Conservation (phyloP, 2,113 vertebrate species). For the Megaceryle maxima region DNA sequence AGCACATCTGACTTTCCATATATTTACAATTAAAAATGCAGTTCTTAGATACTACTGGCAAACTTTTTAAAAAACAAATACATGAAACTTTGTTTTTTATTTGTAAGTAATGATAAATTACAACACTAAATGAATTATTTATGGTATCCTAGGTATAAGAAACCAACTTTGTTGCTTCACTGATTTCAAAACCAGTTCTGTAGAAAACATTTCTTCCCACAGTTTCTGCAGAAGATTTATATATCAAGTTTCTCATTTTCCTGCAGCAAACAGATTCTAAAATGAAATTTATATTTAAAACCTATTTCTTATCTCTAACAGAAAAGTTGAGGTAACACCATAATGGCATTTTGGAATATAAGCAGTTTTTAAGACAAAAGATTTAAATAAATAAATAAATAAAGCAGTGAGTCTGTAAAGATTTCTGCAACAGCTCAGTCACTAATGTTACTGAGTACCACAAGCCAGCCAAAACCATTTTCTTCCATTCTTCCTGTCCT, state of each 20-base stretch:
- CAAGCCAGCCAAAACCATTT: not conserved
- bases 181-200: not conserved
- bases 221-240: not conserved
- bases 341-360: not conserved
- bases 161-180: not conserved
- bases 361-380: not conserved
- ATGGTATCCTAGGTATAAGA: not conserved
- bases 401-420: not conserved
- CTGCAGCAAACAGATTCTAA: not conserved
- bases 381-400: not conserved
- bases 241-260: not conserved
- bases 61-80: not conserved
- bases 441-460: not conserved
- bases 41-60: not conserved
- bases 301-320: not conserved
- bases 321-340: not conserved
- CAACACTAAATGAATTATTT: conserved; percentile 28
- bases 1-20: not conserved
- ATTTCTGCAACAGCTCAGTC: not conserved
- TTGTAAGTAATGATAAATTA: not conserved
- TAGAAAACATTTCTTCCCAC: not conserved
- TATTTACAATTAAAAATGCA: not conserved
- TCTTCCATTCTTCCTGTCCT: not conserved
- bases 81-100: not conserved
- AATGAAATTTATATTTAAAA: conserved; percentile 35